Evolutionary conservation across 2,888 invertebrate genomes (phyloP), one percentile per base, ranked within the genome.

Genomic region (Brachyptera putata): DNA sequence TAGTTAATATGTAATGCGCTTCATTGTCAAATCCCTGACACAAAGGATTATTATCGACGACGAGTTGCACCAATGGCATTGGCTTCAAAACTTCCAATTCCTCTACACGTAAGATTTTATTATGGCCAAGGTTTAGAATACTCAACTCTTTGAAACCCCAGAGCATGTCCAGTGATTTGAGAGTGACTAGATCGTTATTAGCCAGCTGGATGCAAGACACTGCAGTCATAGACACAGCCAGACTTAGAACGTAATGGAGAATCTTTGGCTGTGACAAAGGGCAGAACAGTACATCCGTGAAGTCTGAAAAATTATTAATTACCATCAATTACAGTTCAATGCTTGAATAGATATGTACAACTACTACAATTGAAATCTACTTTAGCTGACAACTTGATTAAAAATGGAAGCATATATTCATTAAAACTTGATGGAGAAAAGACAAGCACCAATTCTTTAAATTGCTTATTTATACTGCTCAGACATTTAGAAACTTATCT

Each of bases 1-100:
- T 16, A 4, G 3, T 43, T 3, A 18, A 11, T 5, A 21, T 11
- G 69, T 89, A 91, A 2, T 79, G 74, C 1, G 74, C 71, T 0
- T 82, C 77, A 57, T 81, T 81, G 0, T 74, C 78, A 68, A 82
- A 85, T 67, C 83, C 81, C 56, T 80, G 79, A 69, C 88, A 87
- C 0, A 90, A 67, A 0, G 86, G 86, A 75, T 90, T 91, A 0
- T 84, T 85, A 67, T 87, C 86, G 26, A 91, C 70, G 64, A 72
- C 75, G 7, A 90, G 68, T 43, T 79, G 77, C 2, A 70, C 70
- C 1, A 87, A 69, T 0, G 74, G 69, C 50, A 85, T 63, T 0
- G 72, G 70, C 57, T 70, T 69, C 1, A 79, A 56, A 41, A 70
- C 69, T 48, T 73, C 71, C 60, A 79, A 69, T n/a, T 66, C 67